Evolutionary conservation across 2,888 invertebrate species (phyloP), one percentile per base, ranked within the genome.

Genomic region (Apotomis betuletana): DNA sequence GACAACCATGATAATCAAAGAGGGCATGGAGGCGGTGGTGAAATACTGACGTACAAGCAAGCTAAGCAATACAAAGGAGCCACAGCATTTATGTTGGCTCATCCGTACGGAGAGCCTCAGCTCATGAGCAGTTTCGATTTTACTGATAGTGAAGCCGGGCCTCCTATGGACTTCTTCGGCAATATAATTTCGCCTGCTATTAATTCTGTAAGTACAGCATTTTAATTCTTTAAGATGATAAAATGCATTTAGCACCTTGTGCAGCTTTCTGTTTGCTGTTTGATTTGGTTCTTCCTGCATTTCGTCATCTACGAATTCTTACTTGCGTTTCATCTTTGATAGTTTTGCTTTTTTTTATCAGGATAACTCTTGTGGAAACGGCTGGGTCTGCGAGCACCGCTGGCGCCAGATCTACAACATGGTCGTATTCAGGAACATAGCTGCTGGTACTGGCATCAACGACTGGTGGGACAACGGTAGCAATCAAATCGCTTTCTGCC

Each of bases 91-190:
- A 96, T 96, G 91, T 85, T 99, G 77, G 97, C 98, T 0, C 96
- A 96, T 92, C 96, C 97, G 0, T 97, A 97, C 77, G 97, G 97
- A 0, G 94, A 95, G 73, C 95, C 97, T 0, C 95, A 96, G 62
- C 92, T 98, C 38, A 97, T 98, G 97, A 98, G 97, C 83, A 97
- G 98, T 76, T 98, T 95, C 81, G 90, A 87, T 55, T 98, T 97
- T 84, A 87, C 87, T 71, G 83, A 94, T 76, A 89, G 91, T 0
- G 95, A 96, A 81, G 79, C 88, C 72, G 96, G 96, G 5, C 97
- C 97, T 1, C 97, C 97, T 0, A 93, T 94, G 80, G 95, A 96
- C 77, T 82, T 78, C 0, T 80, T 91, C 1, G 95, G 94, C 4
- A 94, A 95, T 77, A 95, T 96, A 27, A 86, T 95, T 51, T 95